Evolutionary conservation across 2,113 vertebrate genomes (phyloP).

Genomic region (Camelus dromedarius): DNA sequence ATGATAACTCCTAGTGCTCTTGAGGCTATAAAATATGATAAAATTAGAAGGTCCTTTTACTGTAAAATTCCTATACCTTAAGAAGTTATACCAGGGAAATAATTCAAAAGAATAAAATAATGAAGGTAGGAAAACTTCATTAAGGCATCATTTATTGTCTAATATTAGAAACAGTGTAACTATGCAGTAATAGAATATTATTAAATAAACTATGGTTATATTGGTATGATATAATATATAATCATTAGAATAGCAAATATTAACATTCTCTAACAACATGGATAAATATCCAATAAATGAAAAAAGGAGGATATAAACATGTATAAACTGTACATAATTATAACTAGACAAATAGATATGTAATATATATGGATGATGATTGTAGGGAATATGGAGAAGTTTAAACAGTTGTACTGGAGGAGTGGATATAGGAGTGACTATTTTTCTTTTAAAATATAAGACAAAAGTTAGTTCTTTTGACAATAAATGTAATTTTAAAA

Average conservation of each 20-base stretch:
- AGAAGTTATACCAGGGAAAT: background rate
- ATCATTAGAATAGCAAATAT: background rate
- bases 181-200: conserved; percentile 26
- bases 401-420: background rate
- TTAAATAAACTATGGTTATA: background rate
- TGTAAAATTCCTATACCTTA: background rate
- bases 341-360: background rate
- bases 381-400: background rate
- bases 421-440: background rate
- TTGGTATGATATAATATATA: background rate
- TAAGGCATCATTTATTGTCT: background rate
- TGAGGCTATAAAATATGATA: background rate
- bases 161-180: conserved; percentile 33
- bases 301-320: background rate
- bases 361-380: background rate
- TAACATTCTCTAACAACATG: background rate
- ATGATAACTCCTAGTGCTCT: background rate
- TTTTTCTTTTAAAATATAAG: conserved; percentile 19
- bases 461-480: conserved; percentile 28
- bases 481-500: conserved; percentile 1
- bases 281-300: background rate
- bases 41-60: conserved; percentile 27
- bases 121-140: background rate
- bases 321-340: background rate
- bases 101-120: conserved; percentile 31